Evolutionary conservation across 2,888 invertebrate species (phyloP).

Genomic region (Bhutanitis thaidina): DNA sequence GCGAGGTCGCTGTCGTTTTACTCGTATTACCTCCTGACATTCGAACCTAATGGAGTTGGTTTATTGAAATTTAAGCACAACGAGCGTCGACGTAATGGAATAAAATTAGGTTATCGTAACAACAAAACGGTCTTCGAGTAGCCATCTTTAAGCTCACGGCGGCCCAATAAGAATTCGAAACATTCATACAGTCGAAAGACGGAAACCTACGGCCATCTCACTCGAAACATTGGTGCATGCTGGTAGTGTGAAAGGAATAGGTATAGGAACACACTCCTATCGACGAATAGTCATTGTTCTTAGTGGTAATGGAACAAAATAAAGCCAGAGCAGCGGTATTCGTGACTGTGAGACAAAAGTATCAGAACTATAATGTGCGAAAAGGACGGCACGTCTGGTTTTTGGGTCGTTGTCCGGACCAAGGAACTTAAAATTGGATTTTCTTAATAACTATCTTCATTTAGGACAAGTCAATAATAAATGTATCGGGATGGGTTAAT

Average conservation of each 20-base stretch:
- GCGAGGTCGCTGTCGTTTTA: conserved; percentile 72
- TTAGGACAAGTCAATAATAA: conserved; percentile 46
- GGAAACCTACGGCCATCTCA: conserved; percentile 50
- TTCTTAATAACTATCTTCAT: conserved; percentile 64
- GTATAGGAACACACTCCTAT: conserved; percentile 59
- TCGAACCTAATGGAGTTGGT: conserved; percentile 71
- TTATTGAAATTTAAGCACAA: conserved; percentile 74
- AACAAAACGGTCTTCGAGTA: conserved; percentile 70
- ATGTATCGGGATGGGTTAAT: too few relatives aligned
- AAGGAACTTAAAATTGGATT: conserved; percentile 73
- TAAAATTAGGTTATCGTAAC: conserved; percentile 77
- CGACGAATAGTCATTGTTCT: conserved; percentile 75
- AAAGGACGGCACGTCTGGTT: conserved; percentile 60
- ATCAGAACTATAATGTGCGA: conserved; percentile 45
- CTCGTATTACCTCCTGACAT: conserved; percentile 71
- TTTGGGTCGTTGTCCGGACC: conserved; percentile 76
- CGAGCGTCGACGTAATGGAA: conserved; percentile 65
- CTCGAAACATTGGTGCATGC: conserved; percentile 32
- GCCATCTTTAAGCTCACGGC: conserved; percentile 73
- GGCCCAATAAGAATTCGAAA: conserved; percentile 73
- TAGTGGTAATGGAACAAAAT: conserved; percentile 77
- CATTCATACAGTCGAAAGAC: conserved; percentile 45
- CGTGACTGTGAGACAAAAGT: conserved; percentile 72
- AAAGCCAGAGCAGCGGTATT: conserved; percentile 78
- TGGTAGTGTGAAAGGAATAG: conserved; percentile 52